A percentile compares a stretch with the other conserved stretches of the same genome.
These are phyloP conservation scores for Trichonephila clavata DNA, from an alignment of 1,140 invertebrate species.

Conservation along the genomic window DNA sequence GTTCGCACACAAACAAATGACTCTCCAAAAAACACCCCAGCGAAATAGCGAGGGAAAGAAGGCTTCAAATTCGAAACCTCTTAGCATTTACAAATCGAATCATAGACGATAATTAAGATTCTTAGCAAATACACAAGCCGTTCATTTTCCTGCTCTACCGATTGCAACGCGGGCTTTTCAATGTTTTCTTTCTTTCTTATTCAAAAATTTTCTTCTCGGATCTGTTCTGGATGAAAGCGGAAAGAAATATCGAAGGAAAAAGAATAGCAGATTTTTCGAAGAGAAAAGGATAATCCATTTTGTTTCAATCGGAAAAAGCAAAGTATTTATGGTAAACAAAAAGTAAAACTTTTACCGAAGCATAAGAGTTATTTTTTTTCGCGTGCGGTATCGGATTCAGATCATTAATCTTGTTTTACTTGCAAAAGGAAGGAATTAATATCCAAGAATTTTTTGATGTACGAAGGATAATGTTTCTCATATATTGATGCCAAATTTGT, in stretches of 20 bases:
- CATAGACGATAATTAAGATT: slow-evolving; percentile 48
- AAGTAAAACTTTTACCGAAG: background rate
- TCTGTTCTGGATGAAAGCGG: background rate
- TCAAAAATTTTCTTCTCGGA: background rate
- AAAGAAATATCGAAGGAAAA: background rate
- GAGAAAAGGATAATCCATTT: slow-evolving; percentile 14
- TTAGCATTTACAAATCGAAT: slow-evolving; percentile 30
- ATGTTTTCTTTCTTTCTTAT: background rate
- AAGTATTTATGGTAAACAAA: slow-evolving; percentile 29
- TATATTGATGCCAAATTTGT: background rate
- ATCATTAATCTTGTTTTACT: slow-evolving; percentile 24
- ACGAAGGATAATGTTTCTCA: background rate
- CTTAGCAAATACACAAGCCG: slow-evolving; percentile 1
- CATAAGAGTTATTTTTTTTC: background rate
- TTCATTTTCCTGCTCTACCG: background rate
- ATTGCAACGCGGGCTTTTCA: background rate
- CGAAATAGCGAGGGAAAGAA: background rate
- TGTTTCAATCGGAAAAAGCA: slow-evolving; percentile 34
- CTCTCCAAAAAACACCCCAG: background rate
- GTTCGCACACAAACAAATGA: background rate
- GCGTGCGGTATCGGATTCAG: background rate
- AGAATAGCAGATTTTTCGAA: background rate
- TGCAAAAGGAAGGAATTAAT: background rate
- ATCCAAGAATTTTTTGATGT: slow-evolving; percentile 16
- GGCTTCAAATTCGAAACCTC: background rate